Evolutionary conservation across 2,888 invertebrate species (phyloP).

Genomic region (Drosophila flavopinicola): DNA sequence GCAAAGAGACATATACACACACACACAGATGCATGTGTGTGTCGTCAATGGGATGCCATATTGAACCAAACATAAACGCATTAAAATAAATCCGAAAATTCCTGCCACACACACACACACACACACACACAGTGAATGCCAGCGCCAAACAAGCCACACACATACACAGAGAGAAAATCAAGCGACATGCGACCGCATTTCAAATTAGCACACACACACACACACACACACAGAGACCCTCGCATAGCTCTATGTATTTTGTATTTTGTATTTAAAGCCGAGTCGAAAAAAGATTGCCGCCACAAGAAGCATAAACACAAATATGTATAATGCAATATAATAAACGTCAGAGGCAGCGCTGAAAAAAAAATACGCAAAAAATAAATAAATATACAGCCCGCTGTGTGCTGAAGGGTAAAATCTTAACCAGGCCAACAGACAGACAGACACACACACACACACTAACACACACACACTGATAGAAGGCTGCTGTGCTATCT

Average conservation of each 20-base stretch:
- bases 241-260: slow-evolving; percentile 8
- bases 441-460: background rate
- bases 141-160: slow-evolving; percentile 35
- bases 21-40: slow-evolving; percentile 17
- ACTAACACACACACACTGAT: slow-evolving; percentile 1
- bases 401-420: slow-evolving; percentile 41
- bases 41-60: slow-evolving; percentile 53
- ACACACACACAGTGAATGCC: slow-evolving; percentile 25
- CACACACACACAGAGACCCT: background rate
- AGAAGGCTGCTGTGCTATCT: slow-evolving; percentile 38
- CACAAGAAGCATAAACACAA: slow-evolving; percentile 69
- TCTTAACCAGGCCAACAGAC: slow-evolving; percentile 31
- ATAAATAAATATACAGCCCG: slow-evolving; percentile 26
- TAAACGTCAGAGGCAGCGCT: slow-evolving; percentile 72
- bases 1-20: background rate
- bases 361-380: slow-evolving; percentile 23
- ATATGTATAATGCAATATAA: slow-evolving; percentile 74
- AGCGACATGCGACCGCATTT: slow-evolving; percentile 67
- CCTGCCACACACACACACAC: slow-evolving; percentile 26
- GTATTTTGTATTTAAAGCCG: slow-evolving; percentile 45
- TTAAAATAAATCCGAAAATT: slow-evolving; percentile 74
- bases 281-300: slow-evolving; percentile 46
- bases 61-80: slow-evolving; percentile 66
- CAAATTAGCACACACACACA: slow-evolving; percentile 65
- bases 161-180: slow-evolving; percentile 24